Base-by-base conservation (phyloP, 1,140 invertebrate species). In the Glossosoma conforme region DNA sequence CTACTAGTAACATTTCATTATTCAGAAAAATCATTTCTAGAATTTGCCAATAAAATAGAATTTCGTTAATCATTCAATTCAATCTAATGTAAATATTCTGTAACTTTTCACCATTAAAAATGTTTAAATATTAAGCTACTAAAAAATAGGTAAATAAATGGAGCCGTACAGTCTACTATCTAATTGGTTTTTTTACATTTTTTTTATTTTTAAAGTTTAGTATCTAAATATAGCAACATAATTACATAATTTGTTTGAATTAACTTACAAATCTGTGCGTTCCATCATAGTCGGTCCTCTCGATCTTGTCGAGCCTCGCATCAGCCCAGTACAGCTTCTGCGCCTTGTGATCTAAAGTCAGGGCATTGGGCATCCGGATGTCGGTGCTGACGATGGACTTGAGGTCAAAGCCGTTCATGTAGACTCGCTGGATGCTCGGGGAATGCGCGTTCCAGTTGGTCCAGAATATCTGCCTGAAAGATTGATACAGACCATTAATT, bases 291-390 rank as follows among this genome's bases (percentile, higher is more conserved):
- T 83, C 79, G 44, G 81, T 77, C 21, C 84, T 75, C 69, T 91
- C 87, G 43, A 93, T 84, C 57, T 83, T 84, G 61, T 84, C 82
- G 2, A 84, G 68, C 44, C 85, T 75, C 0, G 85, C 80, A 67
- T 93, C 89, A 1, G 82, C 80, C 88, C 87, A 92, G 67, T 91
- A 93, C 3, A 93, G 59, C 62, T 87, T 83, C 50, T 83, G 79
- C 5, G 83, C 77, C 24, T 74, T 68, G 64, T 87, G 80, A 63
- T 91, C 88, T 9, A 91, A 63, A 0, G 85, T 82, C 17, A 91
- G 63, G 1, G 82, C 87, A 74, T 92, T 92, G 9, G 88, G 89
- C 86, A 91, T 91, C 33, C 80, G 75, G 58, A 92, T 89, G 32
- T 87, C 82, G 3, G 78, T 86, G 21, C 76, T 80, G 19, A 91